phyloP scores from a whole-genome alignment of 2,797 vertebrate genomes.

The Masticophis lateralis region DNA sequence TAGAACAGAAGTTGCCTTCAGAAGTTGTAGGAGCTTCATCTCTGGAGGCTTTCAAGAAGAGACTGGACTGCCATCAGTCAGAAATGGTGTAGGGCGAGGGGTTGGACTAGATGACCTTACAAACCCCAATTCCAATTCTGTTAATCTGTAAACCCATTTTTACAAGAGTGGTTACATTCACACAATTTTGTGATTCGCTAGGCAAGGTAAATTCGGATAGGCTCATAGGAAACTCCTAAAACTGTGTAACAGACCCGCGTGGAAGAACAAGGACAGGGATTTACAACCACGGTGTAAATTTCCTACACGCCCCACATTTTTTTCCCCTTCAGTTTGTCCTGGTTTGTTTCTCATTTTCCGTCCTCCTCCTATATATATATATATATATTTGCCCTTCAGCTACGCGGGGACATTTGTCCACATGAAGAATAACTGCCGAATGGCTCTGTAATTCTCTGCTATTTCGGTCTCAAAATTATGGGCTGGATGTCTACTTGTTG shows the following conservation, averaged over 20 bases:
- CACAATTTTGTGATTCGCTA: background rate
- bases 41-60: too few relatives aligned
- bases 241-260: background rate
- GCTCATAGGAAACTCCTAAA: background rate
- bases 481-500: background rate
- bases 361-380: too few relatives aligned
- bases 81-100: too few relatives aligned
- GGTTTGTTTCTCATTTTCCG: background rate
- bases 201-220: background rate
- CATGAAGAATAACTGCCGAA: background rate
- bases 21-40: too few relatives aligned
- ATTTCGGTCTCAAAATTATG: background rate
- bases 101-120: too few relatives aligned
- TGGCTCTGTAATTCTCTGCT: background rate
- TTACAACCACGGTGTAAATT: background rate
- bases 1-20: too few relatives aligned
- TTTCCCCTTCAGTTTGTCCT: background rate
- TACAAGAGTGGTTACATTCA: background rate
- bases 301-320: too few relatives aligned
- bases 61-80: too few relatives aligned
- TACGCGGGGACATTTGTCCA: background rate
- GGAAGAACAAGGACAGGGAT: too few relatives aligned
- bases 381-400: too few relatives aligned
- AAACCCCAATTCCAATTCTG: too few relatives aligned
- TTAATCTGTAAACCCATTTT: background rate